A percentile compares a stretch with the other conserved stretches of the same genome.
Evolutionary conservation across 2,797 vertebrate species (phyloP).

Genomic region (Anableps anableps): DNA sequence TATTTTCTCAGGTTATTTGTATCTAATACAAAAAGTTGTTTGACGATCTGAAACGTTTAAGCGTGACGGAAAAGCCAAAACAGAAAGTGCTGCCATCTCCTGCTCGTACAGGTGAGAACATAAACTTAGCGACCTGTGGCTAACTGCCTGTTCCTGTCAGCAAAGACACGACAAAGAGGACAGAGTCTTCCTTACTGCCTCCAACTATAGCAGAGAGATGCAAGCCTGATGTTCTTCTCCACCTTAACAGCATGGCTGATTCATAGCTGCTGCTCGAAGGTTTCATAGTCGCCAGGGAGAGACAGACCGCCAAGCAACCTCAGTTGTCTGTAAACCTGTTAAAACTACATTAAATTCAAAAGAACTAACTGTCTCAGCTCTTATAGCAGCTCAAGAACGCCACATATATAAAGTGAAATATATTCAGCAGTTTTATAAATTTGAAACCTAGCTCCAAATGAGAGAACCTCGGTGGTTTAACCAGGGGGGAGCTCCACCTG

Average conservation of each 20-base stretch:
- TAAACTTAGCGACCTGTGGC: slow-evolving; percentile 41
- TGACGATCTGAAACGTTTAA: no score
- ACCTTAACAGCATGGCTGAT: slow-evolving; percentile 10
- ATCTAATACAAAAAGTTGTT: no score
- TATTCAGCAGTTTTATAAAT: neutral
- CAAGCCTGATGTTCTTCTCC: neutral
- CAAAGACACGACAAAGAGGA: slow-evolving; percentile 34
- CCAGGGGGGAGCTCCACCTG: neutral
- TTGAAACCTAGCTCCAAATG: neutral
- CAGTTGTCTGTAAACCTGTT: neutral
- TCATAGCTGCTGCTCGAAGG: neutral
- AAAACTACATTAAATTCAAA: neutral
- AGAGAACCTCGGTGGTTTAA: neutral
- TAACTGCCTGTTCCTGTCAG: slow-evolving; percentile 39
- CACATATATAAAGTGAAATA: neutral
- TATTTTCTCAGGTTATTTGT: no score
- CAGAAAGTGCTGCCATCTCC: neutral
- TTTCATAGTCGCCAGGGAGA: neutral
- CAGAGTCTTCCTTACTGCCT: slow-evolving; percentile 29
- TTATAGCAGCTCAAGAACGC: neutral
- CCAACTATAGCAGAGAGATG: slow-evolving; percentile 41
- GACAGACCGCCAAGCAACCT: neutral
- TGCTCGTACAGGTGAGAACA: slow-evolving; percentile 11
- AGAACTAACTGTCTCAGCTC: neutral
- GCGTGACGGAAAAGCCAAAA: neutral